phyloP scores from a whole-genome alignment of 2,113 vertebrate genomes.

The Verasper variegatus region DNA sequence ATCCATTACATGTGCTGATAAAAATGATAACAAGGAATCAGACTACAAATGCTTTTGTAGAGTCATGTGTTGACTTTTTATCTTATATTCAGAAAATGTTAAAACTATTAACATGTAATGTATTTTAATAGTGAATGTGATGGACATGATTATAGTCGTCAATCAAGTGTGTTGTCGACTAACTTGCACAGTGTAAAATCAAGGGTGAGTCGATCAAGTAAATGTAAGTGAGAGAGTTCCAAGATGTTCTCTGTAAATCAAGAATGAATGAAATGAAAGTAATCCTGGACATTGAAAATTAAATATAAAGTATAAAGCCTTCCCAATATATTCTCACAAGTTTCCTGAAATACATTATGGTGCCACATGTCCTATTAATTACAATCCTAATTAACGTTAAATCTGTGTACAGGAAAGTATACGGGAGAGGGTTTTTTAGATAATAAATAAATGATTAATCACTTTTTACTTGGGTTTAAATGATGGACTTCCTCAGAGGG shows the following conservation, averaged over 20 bases:
- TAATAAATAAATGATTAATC: not conserved
- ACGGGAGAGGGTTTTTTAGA: not conserved
- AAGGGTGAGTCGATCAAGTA: not conserved
- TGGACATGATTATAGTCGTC: slow-evolving; percentile 9
- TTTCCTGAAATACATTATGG: too few species aligned
- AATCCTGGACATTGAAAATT: not conserved
- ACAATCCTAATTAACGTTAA: too few species aligned
- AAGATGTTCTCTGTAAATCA: slow-evolving; percentile 36
- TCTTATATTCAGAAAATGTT: not conserved
- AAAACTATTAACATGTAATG: slow-evolving; percentile 11
- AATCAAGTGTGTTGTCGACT: slow-evolving; percentile 8
- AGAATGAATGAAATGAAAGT: not conserved
- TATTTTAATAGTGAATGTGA: slow-evolving; percentile 28
- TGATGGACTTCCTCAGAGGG: not conserved
- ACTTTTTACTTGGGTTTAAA: not conserved
- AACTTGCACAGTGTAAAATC: slow-evolving; percentile 19
- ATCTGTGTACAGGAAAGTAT: not conserved
- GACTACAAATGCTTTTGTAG: slow-evolving; percentile 28
- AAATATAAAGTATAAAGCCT: not conserved
- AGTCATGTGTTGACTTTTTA: slow-evolving; percentile 7
- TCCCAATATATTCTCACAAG: not conserved
- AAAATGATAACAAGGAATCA: slow-evolving; percentile 9
- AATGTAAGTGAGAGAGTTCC: not conserved
- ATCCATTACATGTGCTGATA: slow-evolving; percentile 43
- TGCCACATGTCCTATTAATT: too few species aligned